Evolutionary conservation across 1,140 invertebrate genomes (phyloP), one percentile per base, ranked within the genome.

Genomic region (Apis cerana): DNA sequence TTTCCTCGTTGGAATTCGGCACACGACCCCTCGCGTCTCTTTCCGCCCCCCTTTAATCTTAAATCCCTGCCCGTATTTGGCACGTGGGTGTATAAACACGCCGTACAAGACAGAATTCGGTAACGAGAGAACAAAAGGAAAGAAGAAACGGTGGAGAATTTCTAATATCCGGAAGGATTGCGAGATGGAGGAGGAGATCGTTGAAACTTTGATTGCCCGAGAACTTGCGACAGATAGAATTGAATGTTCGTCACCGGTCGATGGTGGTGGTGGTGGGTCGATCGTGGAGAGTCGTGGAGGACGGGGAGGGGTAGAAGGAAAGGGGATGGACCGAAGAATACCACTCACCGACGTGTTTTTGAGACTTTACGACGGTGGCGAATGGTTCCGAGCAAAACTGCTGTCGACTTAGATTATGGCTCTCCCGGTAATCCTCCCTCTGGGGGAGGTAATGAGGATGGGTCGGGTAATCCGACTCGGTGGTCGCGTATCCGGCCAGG

Each of bases 321-420:
- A 27, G 12, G 59, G 48, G 48, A 11, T 1, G 19, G 74, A 82
- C 76, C n/a, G 56, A 78, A 80, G 75, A 70, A 71, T 81, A 81
- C 62, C 88, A 95, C 96, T 96, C 88, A 97, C 97, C 97, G 91
- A 97, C 96, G 94, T 97, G 97, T 94, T 98, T 98, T 94, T 97
- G 97, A 75, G 97, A 97, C 93, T 98, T 98, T 92, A 97, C 97
- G 77, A 98, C 97, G 69, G 97, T 96, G 70, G 97, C 97, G 94
- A 98, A 98, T 33, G 97, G 97, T 94, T 98, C 97, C 75, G 96
- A 96, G 93, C 96, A 97, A 94, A 97, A 97, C 92, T 98, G 97
- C 94, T 98, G 97, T 84, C 97, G 95, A 89, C 97, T 97, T 83
- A 97, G 96, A 94, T 97, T 97, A 94, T 97, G 96, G 88, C 96